Evolutionary conservation across 2,797 vertebrate species (phyloP).

Genomic region (Bryconaethiops microstoma): DNA sequence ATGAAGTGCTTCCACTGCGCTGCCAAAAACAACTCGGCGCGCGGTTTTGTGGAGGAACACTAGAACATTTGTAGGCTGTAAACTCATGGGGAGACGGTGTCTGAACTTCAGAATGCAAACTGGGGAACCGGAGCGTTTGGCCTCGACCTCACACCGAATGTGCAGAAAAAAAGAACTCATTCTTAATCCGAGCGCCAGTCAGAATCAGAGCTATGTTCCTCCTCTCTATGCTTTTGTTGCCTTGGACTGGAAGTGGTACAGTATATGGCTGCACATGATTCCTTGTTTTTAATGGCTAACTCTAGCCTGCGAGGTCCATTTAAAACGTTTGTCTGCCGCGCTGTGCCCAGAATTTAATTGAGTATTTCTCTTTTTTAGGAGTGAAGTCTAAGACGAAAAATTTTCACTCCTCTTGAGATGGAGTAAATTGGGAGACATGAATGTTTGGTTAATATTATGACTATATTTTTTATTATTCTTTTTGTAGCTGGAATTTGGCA

Average conservation of each 20-base stretch:
- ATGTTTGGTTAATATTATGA: no score
- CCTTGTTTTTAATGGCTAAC: slow-evolving; percentile 43
- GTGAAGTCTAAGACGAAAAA: slow-evolving; percentile 16
- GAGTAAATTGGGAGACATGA: background rate
- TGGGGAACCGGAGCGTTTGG: slow-evolving; percentile 25
- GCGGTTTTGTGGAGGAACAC: slow-evolving; percentile 60
- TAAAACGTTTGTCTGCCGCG: slow-evolving; percentile 28
- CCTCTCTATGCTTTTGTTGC: slow-evolving; percentile 34
- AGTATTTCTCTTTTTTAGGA: slow-evolving; percentile 36
- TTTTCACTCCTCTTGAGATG: slow-evolving; percentile 9
- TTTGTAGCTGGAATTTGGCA: no score
- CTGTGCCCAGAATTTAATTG: slow-evolving; percentile 29
- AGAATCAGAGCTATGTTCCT: slow-evolving; percentile 16
- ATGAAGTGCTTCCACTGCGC: slow-evolving; percentile 36
- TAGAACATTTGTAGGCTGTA: slow-evolving; percentile 58
- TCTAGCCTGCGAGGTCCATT: background rate
- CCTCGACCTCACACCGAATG: slow-evolving; percentile 33
- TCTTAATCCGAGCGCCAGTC: slow-evolving; percentile 24
- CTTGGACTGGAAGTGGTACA: slow-evolving; percentile 20
- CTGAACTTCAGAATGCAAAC: slow-evolving; percentile 49
- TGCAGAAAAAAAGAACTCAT: background rate
- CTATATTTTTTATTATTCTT: no score
- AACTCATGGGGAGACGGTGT: slow-evolving; percentile 50
- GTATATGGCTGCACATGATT: slow-evolving; percentile 18
- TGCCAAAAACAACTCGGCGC: slow-evolving; percentile 64